Evolutionary conservation across 1,140 invertebrate genomes (phyloP).

Genomic region (Laupala kohalensis): DNA sequence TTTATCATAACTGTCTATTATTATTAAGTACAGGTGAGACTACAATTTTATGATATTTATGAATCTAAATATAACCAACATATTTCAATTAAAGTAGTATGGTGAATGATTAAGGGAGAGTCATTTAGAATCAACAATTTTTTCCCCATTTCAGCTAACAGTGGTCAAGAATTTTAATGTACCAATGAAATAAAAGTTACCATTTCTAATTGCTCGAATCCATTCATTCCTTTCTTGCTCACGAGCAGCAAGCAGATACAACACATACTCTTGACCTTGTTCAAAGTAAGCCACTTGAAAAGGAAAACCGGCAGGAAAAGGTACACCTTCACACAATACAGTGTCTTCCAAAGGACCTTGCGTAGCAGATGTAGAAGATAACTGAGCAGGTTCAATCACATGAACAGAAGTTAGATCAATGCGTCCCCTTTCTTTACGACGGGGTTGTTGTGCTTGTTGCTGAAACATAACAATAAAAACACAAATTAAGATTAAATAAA

Average conservation of each 20-base stretch:
- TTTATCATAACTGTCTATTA: too few species aligned
- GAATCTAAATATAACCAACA: background rate
- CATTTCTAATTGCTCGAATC: conserved; percentile 60
- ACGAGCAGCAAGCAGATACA: conserved; percentile 59
- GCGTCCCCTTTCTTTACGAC: conserved; percentile 64
- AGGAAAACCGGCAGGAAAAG: conserved; percentile 35
- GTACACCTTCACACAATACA: conserved; percentile 21
- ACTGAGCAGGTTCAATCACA: conserved; percentile 57
- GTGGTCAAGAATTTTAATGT: background rate
- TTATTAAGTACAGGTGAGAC: too few species aligned
- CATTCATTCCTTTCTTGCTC: conserved; percentile 59
- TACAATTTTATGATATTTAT: background rate
- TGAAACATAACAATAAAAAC: too few species aligned
- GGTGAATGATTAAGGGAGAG: too few species aligned
- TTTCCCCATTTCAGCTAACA: background rate
- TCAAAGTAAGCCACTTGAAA: conserved; percentile 65
- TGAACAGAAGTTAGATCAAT: conserved; percentile 56
- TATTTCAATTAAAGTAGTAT: background rate
- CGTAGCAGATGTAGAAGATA: conserved; percentile 20
- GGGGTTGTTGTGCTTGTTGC: conserved; percentile 33
- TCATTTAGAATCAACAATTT: background rate
- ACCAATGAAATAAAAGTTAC: conserved; percentile 27
- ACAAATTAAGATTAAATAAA: background rate
- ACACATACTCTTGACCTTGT: conserved; percentile 52
- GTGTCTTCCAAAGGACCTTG: conserved; percentile 29